These are phyloP conservation scores for Spheniscus humboldti DNA, from an alignment of 2,797 vertebrate genomes.

Conservation along the genomic window DNA sequence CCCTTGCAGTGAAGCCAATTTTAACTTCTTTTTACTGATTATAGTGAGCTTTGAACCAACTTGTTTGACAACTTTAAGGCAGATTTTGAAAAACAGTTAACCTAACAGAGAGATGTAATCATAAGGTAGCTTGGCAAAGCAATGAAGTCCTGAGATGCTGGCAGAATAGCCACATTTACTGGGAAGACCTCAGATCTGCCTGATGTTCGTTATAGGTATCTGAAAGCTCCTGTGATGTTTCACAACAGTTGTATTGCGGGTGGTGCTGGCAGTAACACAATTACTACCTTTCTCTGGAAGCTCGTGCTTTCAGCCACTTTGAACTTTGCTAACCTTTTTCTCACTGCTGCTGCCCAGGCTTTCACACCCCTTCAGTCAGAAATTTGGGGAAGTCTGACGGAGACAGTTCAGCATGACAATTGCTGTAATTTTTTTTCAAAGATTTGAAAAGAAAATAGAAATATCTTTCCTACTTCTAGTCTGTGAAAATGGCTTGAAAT, in stretches of 20 bases:
- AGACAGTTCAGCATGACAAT: neutral
- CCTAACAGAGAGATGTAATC: neutral
- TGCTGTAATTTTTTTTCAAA: neutral
- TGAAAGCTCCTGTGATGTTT: neutral
- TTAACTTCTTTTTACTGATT: neutral
- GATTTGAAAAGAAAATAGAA: neutral
- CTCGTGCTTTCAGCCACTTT: neutral
- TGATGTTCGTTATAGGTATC: neutral
- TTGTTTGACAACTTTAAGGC: neutral
- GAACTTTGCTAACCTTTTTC: neutral
- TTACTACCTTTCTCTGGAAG: neutral
- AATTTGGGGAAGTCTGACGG: neutral
- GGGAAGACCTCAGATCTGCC: neutral
- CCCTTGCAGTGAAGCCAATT: neutral
- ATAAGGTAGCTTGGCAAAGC: neutral
- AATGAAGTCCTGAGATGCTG: neutral
- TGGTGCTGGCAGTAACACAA: neutral
- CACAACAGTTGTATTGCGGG: neutral
- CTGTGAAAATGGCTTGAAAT: neutral
- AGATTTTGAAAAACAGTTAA: neutral
- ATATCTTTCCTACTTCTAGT: neutral
- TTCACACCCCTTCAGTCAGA: neutral
- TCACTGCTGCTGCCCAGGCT: neutral
- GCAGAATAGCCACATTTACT: neutral
- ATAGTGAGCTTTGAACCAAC: neutral